Base-by-base conservation (phyloP, 2,797 vertebrate genomes). In the Epinephelus malabaricus region DNA sequence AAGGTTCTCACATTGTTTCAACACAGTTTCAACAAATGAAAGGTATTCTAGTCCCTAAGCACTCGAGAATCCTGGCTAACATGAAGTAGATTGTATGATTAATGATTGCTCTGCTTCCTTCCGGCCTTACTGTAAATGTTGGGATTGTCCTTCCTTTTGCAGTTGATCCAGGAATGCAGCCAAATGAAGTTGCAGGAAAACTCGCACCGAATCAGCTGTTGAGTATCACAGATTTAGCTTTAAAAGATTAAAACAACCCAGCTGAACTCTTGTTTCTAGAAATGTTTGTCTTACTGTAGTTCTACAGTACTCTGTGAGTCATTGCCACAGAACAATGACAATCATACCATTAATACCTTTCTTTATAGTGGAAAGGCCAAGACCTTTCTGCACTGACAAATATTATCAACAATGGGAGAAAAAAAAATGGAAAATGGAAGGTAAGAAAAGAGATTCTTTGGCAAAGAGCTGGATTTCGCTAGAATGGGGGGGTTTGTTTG, bases 111-210 rank as follows among this genome's bases (percentile, higher is more conserved):
- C 46, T 67, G 46, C 46, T 65, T 59, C 17, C 27, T 64, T 67
- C 73, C 72, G 55, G 80, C 14, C 27, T 86, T 61, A 68, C 73
- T 60, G 86, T 85, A 78, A 83, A 79, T 78, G 68, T 19, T 53
- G 62, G 63, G 70, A 72, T 65, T 69, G 77, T 76, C 63, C 79
- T 87, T 88, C 86, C 82, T 73, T 73, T 78, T 59, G 61, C 30
- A 56, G 84, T 87, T 83, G 82, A 84, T 85, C 4, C 72, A 80
- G 81, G 86, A 79, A 54, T 2, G 23, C 60, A 75, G 87, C 82
- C 90, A 90, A 88, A 74, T 66, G 25, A 83, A 45, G 68, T 19
- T 68, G 9, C 47, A 65, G 80, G 63, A 76, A 88, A 85, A 75
- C 6, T 1, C 69, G 43, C 25, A 46, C 1, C 12, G 21, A 19